Percentiles rank a stretch among this genome's conserved stretches.
Evolutionary conservation across 2,888 invertebrate species (phyloP).

Genomic region (Cephus pulcher): DNA sequence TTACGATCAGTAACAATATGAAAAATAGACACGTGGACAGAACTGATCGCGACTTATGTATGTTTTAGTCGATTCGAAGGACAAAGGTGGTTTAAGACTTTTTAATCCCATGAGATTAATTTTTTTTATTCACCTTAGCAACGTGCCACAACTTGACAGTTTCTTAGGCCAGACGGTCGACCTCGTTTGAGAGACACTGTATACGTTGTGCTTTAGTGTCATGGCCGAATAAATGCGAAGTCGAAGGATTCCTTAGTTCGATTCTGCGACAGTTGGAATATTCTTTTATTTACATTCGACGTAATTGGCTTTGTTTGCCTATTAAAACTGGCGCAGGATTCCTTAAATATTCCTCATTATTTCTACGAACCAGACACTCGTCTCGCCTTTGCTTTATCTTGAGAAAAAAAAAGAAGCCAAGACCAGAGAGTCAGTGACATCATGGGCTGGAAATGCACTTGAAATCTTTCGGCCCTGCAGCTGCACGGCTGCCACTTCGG

Average conservation of each 20-base stretch:
- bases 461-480: constrained; percentile 19
- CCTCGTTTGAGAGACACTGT: constrained; percentile 22
- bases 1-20: neutral
- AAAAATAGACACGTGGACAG: neutral
- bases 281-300: neutral
- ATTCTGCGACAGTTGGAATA: neutral
- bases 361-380: neutral
- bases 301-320: neutral
- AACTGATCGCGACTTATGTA: neutral
- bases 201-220: constrained; percentile 44
- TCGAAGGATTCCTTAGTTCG: neutral
- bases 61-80: neutral
- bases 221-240: constrained; percentile 40
- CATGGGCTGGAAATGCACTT: constrained; percentile 50
- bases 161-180: constrained; percentile 2
- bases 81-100: neutral
- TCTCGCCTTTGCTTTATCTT: neutral
- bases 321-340: neutral
- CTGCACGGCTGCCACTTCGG: neutral
- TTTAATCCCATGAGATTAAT: neutral
- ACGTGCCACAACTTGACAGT: neutral
- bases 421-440: constrained; percentile 48
- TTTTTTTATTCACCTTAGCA: neutral
- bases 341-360: neutral
- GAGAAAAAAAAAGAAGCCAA: neutral